Conservation (phyloP, 2,797 vertebrate genomes). For the Myotis planiceps region DNA sequence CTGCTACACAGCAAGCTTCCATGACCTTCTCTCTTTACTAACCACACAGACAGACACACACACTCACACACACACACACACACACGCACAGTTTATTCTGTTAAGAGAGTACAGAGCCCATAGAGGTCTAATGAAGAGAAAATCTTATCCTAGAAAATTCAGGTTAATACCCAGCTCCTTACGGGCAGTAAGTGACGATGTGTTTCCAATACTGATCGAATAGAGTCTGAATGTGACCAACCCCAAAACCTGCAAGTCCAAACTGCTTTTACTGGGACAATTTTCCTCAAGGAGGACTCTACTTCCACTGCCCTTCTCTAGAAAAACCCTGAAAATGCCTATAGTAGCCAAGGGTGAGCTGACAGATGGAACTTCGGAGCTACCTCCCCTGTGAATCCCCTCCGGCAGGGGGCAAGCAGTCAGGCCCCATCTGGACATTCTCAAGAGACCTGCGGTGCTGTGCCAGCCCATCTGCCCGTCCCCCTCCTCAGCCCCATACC, state of each 20-base stretch:
- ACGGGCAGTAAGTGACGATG: background rate
- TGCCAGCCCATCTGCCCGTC: background rate
- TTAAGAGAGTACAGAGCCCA: background rate
- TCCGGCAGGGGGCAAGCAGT: accelerated
- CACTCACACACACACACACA: background rate
- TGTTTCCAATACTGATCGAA: background rate
- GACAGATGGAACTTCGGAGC: background rate
- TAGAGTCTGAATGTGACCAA: background rate
- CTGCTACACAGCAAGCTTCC: background rate
- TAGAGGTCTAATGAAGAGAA: conserved; percentile 30
- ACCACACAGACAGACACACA: background rate
- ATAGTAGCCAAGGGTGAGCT: background rate
- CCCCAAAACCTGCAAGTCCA: background rate
- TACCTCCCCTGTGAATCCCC: accelerated
- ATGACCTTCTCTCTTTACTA: background rate
- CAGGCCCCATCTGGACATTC: accelerated
- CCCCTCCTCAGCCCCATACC: background rate
- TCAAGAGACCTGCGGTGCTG: accelerated
- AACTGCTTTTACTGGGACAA: background rate
- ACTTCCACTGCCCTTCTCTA: background rate
- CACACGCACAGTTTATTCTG: background rate
- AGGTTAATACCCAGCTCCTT: background rate
- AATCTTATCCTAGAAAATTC: conserved; percentile 9
- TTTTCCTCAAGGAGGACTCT: background rate
- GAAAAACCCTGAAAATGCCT: background rate